A percentile compares a stretch with the other conserved stretches of the same genome.
phyloP scores from a whole-genome alignment of 2,113 vertebrate species.

The Cricetomys ansorgei region DNA sequence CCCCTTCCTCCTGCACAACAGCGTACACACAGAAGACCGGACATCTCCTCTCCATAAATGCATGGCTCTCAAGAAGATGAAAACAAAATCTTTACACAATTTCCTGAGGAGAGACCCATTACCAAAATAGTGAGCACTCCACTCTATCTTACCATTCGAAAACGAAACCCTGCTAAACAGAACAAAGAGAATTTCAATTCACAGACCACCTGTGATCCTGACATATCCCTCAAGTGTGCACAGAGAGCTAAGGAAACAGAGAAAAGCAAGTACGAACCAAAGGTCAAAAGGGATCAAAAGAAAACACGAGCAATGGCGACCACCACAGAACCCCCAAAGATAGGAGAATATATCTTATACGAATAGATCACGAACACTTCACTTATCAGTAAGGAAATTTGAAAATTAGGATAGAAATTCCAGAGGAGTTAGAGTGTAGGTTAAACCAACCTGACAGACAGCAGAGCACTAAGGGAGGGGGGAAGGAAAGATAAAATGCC shows the following conservation, averaged over 20 bases:
- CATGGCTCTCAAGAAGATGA: neutral
- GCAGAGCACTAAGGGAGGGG: neutral
- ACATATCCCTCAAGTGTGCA: neutral
- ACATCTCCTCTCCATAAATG: neutral
- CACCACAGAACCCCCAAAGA: neutral
- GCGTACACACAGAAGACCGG: neutral
- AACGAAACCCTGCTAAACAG: neutral
- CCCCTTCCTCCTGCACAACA: neutral
- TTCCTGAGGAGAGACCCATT: neutral
- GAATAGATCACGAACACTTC: neutral
- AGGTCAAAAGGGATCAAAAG: neutral
- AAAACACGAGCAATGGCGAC: neutral
- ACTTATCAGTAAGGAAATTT: neutral
- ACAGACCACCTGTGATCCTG: neutral
- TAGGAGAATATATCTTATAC: neutral
- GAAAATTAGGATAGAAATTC: constrained; percentile 8
- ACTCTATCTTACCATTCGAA: neutral
- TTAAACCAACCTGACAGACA: neutral
- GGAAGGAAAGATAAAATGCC: neutral
- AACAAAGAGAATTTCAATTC: neutral
- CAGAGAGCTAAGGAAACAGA: neutral
- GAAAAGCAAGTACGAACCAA: neutral
- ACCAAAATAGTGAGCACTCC: neutral
- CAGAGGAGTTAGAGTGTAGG: neutral
- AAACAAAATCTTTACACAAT: constrained; percentile 27